Evolutionary conservation across 2,888 invertebrate species (phyloP).

Genomic region (Himalopsyche japonica): DNA sequence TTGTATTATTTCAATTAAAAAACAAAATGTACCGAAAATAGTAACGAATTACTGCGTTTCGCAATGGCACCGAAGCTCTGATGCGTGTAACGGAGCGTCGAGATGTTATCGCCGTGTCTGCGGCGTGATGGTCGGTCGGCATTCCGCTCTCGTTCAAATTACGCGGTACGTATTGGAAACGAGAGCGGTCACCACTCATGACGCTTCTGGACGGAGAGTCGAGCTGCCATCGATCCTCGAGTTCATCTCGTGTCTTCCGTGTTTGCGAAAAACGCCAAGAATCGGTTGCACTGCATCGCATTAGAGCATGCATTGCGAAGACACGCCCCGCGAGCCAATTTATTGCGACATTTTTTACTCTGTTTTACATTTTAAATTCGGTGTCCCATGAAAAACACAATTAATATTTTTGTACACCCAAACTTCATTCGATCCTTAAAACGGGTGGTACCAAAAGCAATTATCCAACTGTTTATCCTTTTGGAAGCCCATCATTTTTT

Average conservation of each 20-base stretch:
- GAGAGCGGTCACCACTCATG: slow-evolving; percentile 37
- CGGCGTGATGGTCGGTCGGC: slow-evolving; percentile 1
- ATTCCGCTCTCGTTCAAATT: slow-evolving; percentile 35
- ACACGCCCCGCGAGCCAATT: no score
- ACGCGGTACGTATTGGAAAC: slow-evolving; percentile 8
- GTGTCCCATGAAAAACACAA: no score
- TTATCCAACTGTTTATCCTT: no score
- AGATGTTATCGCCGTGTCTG: background rate
- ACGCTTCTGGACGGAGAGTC: slow-evolving; percentile 20
- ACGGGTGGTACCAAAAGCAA: no score
- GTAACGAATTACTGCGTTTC: background rate
- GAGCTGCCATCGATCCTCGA: background rate
- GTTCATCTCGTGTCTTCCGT: slow-evolving; percentile 34
- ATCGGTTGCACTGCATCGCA: slow-evolving; percentile 22
- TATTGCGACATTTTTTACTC: no score
- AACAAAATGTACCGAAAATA: background rate
- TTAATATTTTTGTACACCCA: no score
- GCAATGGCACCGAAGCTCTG: background rate
- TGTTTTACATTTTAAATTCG: no score
- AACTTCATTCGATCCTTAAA: no score
- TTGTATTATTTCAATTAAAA: no score
- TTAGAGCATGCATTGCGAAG: background rate
- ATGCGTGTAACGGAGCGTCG: slow-evolving; percentile 17
- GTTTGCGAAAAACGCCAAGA: slow-evolving; percentile 46
- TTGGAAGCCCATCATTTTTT: no score